phyloP scores from a whole-genome alignment of 2,888 invertebrate species.

The Stenurella melanura region DNA sequence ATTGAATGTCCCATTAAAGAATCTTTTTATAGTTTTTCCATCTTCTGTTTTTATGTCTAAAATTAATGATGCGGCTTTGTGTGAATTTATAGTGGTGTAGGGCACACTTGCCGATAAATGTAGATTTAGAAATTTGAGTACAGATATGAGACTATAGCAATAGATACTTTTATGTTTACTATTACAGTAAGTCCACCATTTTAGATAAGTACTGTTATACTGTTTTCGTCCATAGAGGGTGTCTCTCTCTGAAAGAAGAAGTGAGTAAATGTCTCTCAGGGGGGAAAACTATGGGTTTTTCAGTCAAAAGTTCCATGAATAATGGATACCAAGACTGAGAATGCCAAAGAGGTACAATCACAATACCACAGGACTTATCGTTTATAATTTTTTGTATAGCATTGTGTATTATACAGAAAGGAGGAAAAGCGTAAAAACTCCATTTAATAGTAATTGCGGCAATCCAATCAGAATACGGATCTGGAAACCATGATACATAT shows the following conservation, averaged over 20 bases:
- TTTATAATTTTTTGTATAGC: slow-evolving; percentile 60
- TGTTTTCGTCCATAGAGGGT: slow-evolving; percentile 54
- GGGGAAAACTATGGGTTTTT: slow-evolving; percentile 52
- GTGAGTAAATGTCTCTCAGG: slow-evolving; percentile 56
- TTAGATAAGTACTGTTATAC: no score
- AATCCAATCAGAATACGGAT: slow-evolving; percentile 59
- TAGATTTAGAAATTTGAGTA: no score
- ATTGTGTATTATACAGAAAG: slow-evolving; percentile 60
- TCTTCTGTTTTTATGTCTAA: no score
- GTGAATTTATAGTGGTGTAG: no score
- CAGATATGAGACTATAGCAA: no score
- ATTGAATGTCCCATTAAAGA: no score
- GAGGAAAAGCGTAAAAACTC: slow-evolving; percentile 4
- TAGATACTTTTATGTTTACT: no score
- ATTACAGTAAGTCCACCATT: no score
- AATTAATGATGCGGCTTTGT: no score
- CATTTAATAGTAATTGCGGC: no score
- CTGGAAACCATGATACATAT: slow-evolving; percentile 59
- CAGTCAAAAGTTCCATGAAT: slow-evolving; percentile 44
- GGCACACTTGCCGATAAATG: no score
- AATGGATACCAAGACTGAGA: slow-evolving; percentile 60
- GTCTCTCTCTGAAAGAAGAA: slow-evolving; percentile 58
- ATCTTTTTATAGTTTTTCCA: no score
- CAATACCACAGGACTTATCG: slow-evolving; percentile 61
- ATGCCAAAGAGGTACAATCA: slow-evolving; percentile 57